Conservation (phyloP, 2,797 vertebrate species). For the Periophthalmus magnuspinnatus region DNA sequence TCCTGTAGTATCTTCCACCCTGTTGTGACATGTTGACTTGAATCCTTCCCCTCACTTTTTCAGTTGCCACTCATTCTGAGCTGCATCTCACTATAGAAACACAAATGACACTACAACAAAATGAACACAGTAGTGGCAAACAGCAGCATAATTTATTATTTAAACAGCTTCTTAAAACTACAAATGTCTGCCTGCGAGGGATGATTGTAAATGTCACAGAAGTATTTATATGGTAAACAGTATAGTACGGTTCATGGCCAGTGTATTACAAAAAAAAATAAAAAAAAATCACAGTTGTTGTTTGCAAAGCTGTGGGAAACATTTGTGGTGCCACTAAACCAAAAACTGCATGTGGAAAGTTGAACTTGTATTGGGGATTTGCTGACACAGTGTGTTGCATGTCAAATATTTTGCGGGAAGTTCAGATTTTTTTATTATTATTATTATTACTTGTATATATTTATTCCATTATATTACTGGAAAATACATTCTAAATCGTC, state of each 20-base stretch:
- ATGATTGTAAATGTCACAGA: background rate
- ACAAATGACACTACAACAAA: background rate
- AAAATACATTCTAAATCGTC: background rate
- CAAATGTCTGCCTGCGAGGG: background rate
- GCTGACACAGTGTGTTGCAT: background rate
- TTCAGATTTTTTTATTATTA: background rate
- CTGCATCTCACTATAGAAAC: background rate
- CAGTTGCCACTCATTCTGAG: background rate
- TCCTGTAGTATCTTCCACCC: slow-evolving; percentile 27
- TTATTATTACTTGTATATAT: background rate
- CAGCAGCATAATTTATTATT: background rate
- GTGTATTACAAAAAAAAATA: background rate
- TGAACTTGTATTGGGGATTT: background rate
- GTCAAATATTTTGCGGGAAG: background rate
- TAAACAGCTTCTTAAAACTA: background rate
- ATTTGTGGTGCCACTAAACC: background rate
- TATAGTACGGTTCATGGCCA: background rate
- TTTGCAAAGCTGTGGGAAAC: background rate
- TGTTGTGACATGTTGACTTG: slow-evolving; percentile 50
- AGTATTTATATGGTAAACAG: background rate
- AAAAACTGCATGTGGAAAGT: background rate
- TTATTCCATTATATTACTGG: background rate
- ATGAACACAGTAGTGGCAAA: background rate
- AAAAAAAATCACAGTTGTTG: background rate
- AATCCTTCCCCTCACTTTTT: background rate